Percentiles rank a stretch among this genome's conserved stretches.
Evolutionary conservation across 2,888 invertebrate species (phyloP).

Genomic region (Lysandra bellargus): DNA sequence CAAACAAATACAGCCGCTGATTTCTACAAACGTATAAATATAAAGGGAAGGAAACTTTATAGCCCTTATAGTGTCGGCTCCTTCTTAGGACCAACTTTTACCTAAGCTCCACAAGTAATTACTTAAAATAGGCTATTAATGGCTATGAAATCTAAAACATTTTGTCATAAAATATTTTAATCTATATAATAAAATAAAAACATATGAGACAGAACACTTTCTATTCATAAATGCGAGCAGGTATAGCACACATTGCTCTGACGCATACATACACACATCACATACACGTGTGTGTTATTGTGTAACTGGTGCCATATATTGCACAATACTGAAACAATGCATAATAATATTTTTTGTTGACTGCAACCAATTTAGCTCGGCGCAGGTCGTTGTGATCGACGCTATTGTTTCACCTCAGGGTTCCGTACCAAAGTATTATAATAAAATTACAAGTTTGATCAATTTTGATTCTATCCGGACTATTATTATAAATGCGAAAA

Average conservation of each 20-base stretch:
- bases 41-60: not conserved
- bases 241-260: not conserved
- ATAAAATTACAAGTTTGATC: not conserved
- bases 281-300: not conserved
- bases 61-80: not conserved
- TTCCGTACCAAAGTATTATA: not conserved
- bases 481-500: too few relatives aligned
- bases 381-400: not conserved
- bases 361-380: not conserved
- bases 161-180: not conserved
- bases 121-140: too few relatives aligned
- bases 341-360: conserved; percentile 19
- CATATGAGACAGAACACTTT: not conserved
- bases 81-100: not conserved
- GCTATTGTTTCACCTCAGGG: not conserved
- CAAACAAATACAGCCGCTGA: not conserved
- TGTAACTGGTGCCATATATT: conserved; percentile 2
- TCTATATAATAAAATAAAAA: not conserved
- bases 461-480: too few relatives aligned
- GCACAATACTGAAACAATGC: conserved; percentile 16
- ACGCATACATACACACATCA: not conserved
- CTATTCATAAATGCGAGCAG: not conserved
- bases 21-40: not conserved
- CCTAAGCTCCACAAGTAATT: not conserved
- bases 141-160: too few relatives aligned